Evolutionary conservation across 2,888 invertebrate genomes (phyloP).

Genomic region (Thysanoteuthis rhombus): DNA sequence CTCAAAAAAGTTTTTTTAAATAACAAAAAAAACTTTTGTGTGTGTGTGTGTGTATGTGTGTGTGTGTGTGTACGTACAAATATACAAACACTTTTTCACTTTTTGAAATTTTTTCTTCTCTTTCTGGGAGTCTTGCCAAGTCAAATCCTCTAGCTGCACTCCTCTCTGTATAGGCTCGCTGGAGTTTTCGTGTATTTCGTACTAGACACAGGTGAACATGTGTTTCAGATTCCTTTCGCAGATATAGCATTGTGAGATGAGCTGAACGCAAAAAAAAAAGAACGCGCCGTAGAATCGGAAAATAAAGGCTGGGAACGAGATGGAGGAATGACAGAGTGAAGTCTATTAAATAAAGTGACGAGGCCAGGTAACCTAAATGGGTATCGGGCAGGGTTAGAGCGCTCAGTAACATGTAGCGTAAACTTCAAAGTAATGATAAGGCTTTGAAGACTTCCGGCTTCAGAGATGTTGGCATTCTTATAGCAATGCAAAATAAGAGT

Average conservation of each 20-base stretch:
- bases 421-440: neutral
- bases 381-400: neutral
- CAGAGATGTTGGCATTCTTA: neutral
- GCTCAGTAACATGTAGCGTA: neutral
- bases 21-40: no score
- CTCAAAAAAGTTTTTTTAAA: no score
- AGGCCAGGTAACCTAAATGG: neutral
- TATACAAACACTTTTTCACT: neutral
- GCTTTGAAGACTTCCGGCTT: neutral
- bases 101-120: neutral
- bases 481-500: neutral
- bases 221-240: neutral
- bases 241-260: neutral
- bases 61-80: neutral
- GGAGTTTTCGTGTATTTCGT: neutral
- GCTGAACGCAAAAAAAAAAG: no score
- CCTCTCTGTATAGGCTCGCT: neutral
- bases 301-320: no score
- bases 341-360: neutral
- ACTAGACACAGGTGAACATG: neutral
- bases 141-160: neutral
- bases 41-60: neutral
- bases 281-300: neutral
- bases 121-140: neutral
- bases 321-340: neutral